phyloP scores from a whole-genome alignment of 1,140 invertebrate species.

The Caerostris extrusa region DNA sequence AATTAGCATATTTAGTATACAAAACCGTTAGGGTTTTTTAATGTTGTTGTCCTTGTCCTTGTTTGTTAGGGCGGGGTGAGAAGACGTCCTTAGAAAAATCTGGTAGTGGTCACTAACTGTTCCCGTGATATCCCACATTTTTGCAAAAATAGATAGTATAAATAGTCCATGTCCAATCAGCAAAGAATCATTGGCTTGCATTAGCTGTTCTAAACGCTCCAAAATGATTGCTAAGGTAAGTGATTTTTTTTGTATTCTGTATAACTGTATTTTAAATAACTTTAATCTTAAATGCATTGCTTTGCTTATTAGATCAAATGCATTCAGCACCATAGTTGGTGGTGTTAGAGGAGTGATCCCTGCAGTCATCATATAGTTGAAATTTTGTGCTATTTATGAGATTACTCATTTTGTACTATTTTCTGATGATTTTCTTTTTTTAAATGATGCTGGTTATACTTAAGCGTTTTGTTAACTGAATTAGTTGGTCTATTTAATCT shows the following conservation, averaged over 20 bases:
- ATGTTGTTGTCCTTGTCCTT: not conserved
- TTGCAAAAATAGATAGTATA: not conserved
- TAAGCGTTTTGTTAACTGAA: too few species aligned
- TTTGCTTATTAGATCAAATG: too few species aligned
- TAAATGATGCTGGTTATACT: too few species aligned
- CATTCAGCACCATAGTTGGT: too few species aligned
- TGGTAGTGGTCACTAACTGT: not conserved
- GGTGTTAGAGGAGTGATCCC: too few species aligned
- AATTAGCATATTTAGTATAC: conserved; percentile 5
- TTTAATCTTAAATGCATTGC: too few species aligned
- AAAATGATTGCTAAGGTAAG: not conserved
- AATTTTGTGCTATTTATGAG: too few species aligned
- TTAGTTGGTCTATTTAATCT: too few species aligned
- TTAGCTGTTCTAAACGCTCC: not conserved
- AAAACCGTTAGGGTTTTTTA: not conserved
- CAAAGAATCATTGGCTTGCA: not conserved
- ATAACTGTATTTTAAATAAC: too few species aligned
- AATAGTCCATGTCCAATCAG: not conserved
- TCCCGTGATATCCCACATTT: not conserved
- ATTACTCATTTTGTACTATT: too few species aligned
- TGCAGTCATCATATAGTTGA: too few species aligned
- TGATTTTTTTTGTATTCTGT: not conserved
- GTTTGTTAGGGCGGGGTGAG: not conserved
- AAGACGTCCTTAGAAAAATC: not conserved
- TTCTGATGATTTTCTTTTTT: too few species aligned